Evolutionary conservation across 1,140 invertebrate genomes (phyloP), one percentile per base, ranked within the genome.

Genomic region (Papilio polyxenes): DNA sequence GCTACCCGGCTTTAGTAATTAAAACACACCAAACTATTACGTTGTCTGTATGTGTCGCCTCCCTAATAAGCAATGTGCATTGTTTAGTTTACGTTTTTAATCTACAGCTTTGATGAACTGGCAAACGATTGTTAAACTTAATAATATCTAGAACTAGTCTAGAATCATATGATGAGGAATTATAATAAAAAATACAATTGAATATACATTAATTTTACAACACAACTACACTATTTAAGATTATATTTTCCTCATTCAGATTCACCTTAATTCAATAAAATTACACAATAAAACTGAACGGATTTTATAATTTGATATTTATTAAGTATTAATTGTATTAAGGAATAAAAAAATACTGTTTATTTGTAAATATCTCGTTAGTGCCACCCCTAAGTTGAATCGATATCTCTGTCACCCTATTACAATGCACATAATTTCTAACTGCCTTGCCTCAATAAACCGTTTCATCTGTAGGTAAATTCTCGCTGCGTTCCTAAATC

Each of bases 1-100:
- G 83, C 85, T 91, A 92, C 91, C 90, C 87, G 87, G 87, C 87
- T 87, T 86, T 84, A 85, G 89, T 93, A 92, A 93, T 94, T 94
- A 92, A 93, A 94, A 89, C 90, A 85, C 87, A 88, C 87, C 91
- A 91, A 93, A 92, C 86, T 84, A 92, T 94, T 92, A 93, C 89
- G 87, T 89, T 90, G 88, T 86, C 78, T 84, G 83, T 86, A 82
- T 81, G 83, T 82, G 53, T 82, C 83, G 82, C 83, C 85, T 44
- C 84, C 83, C 81, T 74, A 84, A 88, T 86, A 81, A 85, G 82
- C 75, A 85, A 82, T 86, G 80, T 65, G 10, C 20, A 79, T 15
- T 48, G 48, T 65, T 69, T 49, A 40, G 17, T 80, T 20, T 10
- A 80, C 40, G 20, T 69, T 40, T 17, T 80, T 31, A 77, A 53